Conservation (phyloP, 2,797 vertebrate species). For the Taenioides sp. region DNA sequence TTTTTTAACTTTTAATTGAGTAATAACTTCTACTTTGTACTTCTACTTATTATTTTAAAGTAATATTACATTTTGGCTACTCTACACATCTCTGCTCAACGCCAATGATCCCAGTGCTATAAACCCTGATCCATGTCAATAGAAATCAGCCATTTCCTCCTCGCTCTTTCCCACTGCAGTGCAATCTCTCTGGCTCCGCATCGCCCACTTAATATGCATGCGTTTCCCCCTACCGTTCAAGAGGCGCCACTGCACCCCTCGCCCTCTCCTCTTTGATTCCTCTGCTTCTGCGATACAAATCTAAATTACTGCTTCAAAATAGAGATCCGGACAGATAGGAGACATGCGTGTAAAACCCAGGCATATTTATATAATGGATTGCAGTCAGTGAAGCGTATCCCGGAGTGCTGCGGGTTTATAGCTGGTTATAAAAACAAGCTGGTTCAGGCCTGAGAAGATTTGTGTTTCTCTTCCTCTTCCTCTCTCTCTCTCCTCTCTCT, state of each 20-base stretch:
- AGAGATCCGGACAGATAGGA: slow-evolving; percentile 50
- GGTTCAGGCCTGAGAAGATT: slow-evolving; percentile 49
- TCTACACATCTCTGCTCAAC: not conserved
- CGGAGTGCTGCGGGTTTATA: slow-evolving; percentile 55
- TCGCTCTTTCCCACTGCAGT: slow-evolving; percentile 40
- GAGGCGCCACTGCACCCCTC: slow-evolving; percentile 58
- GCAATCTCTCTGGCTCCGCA: slow-evolving; percentile 50
- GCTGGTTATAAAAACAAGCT: slow-evolving; percentile 56
- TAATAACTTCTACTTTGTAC: too few species aligned
- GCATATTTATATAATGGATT: slow-evolving; percentile 62
- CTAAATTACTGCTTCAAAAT: slow-evolving; percentile 62
- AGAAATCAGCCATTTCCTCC: not conserved
- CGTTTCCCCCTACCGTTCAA: slow-evolving; percentile 78
- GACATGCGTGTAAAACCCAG: slow-evolving; percentile 53
- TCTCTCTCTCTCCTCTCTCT: slow-evolving; percentile 40
- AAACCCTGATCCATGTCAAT: not conserved
- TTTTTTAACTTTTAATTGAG: too few species aligned
- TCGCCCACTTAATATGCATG: slow-evolving; percentile 72
- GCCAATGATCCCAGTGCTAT: not conserved
- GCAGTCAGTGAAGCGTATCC: slow-evolving; percentile 54
- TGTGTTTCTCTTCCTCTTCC: slow-evolving; percentile 47
- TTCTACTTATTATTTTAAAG: too few species aligned
- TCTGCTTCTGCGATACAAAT: slow-evolving; percentile 45
- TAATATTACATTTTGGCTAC: too few species aligned
- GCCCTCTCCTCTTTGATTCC: slow-evolving; percentile 18